Percentiles rank a stretch among this genome's conserved stretches.
These are phyloP conservation scores for Drosophila kanekoi DNA, from an alignment of 2,888 invertebrate species.

Conservation along the genomic window DNA sequence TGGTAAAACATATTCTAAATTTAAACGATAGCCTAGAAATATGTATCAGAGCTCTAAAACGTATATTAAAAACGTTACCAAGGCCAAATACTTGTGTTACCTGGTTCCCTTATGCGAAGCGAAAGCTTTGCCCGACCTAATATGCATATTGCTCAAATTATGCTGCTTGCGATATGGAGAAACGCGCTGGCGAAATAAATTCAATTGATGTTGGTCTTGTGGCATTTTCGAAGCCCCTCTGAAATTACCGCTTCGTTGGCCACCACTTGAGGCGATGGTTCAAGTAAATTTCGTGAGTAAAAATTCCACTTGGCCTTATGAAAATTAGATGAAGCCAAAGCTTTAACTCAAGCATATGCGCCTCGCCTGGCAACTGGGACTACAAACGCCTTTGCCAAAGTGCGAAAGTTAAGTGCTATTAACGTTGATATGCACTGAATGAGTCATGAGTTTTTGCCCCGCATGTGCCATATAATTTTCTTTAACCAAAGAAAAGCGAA, in stretches of 20 bases:
- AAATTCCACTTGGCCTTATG: constrained; percentile 74
- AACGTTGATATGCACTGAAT: constrained; percentile 55
- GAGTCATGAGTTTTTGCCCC: constrained; percentile 46
- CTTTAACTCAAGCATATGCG: constrained; percentile 40
- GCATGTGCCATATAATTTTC: constrained; percentile 58
- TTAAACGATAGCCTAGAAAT: too few relatives aligned
- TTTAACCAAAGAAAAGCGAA: constrained; percentile 1
- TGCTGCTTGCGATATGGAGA: constrained; percentile 31
- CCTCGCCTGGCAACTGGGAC: neutral
- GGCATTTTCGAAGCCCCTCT: constrained; percentile 31
- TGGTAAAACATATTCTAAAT: too few relatives aligned
- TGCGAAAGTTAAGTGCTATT: constrained; percentile 70
- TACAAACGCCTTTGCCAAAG: constrained; percentile 42
- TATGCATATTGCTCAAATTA: constrained; percentile 41
- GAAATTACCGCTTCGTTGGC: constrained; percentile 35
- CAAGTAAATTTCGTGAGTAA: constrained; percentile 44
- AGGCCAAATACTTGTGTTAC: too few relatives aligned
- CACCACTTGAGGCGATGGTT: constrained; percentile 56
- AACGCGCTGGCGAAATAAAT: constrained; percentile 31
- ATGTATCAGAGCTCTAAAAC: neutral
- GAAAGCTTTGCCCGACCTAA: constrained; percentile 1
- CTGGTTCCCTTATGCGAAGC: neutral
- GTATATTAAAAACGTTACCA: neutral
- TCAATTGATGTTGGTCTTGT: constrained; percentile 44
- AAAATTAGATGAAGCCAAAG: constrained; percentile 71